A percentile compares a stretch with the other conserved stretches of the same genome.
phyloP scores from a whole-genome alignment of 1,140 invertebrate species.

The Cyrtorhinus lividipennis region DNA sequence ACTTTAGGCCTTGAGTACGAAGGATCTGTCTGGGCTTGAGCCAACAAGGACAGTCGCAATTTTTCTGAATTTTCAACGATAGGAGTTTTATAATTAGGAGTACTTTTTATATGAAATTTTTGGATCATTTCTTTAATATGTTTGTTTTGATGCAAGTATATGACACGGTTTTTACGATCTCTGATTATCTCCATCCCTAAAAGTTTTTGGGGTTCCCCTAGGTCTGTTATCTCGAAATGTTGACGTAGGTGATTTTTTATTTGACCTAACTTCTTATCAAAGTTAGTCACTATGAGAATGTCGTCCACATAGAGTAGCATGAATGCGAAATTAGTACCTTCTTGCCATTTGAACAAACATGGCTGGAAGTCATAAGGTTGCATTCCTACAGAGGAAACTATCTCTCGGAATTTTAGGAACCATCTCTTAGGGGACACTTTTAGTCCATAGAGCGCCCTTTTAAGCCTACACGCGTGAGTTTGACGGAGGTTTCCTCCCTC shows the following conservation, averaged over 20 bases:
- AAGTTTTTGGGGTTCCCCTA: not conserved
- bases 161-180: not conserved
- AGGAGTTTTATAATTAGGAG: not conserved
- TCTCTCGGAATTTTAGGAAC: not conserved
- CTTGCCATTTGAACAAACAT: not conserved
- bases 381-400: not conserved
- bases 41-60: not conserved
- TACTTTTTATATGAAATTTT: not conserved
- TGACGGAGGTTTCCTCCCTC: not conserved
- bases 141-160: not conserved
- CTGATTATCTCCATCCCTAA: not conserved
- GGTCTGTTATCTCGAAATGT: not conserved
- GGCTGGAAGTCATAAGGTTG: not conserved
- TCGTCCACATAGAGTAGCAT: not conserved
- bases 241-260: not conserved
- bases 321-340: not conserved
- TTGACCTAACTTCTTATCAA: not conserved
- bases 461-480: not conserved
- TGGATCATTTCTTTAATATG: not conserved
- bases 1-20: not conserved
- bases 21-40: not conserved
- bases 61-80: not conserved
- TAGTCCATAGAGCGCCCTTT: not conserved
- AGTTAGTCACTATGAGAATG: not conserved
- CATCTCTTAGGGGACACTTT: not conserved